Base-by-base conservation (phyloP, 2,888 invertebrate species). In the Bellardia bayeri region DNA sequence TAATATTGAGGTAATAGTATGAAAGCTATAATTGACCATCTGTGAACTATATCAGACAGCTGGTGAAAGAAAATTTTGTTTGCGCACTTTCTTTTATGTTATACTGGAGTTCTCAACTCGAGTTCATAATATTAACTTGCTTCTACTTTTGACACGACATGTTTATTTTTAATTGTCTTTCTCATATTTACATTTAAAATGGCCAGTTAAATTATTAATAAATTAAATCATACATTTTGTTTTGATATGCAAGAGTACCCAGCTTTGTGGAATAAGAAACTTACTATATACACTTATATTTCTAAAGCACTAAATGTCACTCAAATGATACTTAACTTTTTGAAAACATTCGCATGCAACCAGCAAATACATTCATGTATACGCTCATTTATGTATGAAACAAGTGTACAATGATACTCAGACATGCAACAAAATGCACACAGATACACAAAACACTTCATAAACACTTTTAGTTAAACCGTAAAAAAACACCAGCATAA, bases 271-370 rank as follows among this genome's bases (percentile, higher is more conserved):
- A 49, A 40, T 42, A 72, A 23, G 23, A 51, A 82, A 72, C 42
- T 45, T 6, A 61, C 58, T 14, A n/a, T 58, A 51, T 56, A 49
- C 63, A 42, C 16, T 51, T 69, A 8, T 63, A 13, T 75, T 85
- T 63, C 42, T 68, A 82, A 76, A 72, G 61, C 56, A 79, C 72
- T 82, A 74, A 66, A 74, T 79, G 86, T 79, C 82, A 82, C 86
- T 82, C 74, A 63, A 82, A 54, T 79, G 72, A 54, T 74, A 82
- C 78, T 86, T 82, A 69, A 64, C 30, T 49, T 68, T 80, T 40
- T 68, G 30, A 63, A 69, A 74, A 51, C 16, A 72, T 63, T 23
- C 61, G 16, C 11, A 80, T 23, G 14, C 58, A n/a, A 11, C 58
- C 33, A 33, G 61, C 49, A 45, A n/a, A 66, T 13, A 66, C n/a